phyloP scores from a whole-genome alignment of 35 echinoderm and acorn worm genomes.

The Patiria miniata region DNA sequence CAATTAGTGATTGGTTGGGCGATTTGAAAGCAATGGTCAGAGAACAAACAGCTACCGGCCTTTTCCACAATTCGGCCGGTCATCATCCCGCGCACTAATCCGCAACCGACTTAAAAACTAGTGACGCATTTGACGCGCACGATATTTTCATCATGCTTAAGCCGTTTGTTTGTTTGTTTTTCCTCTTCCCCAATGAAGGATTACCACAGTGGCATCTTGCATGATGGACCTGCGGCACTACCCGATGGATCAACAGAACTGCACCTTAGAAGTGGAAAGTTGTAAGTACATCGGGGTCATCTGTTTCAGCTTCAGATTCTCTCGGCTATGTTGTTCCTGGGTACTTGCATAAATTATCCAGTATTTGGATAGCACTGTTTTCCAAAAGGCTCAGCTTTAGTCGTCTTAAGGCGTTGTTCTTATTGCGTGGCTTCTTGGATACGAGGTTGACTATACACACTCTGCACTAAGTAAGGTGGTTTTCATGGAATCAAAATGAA shows the following conservation, averaged over 20 bases:
- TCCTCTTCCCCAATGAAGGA: slow-evolving; percentile 46
- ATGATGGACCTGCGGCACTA: slow-evolving; percentile 97
- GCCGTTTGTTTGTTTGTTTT: slow-evolving; percentile 21
- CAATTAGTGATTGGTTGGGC: too few relatives aligned
- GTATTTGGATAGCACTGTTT: too few relatives aligned
- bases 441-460: too few relatives aligned
- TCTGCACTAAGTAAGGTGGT: too few relatives aligned
- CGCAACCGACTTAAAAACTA: background rate
- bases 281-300: slow-evolving; percentile 72
- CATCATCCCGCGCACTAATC: background rate
- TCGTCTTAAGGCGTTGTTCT: too few relatives aligned
- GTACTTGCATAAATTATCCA: background rate
- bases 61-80: too few relatives aligned
- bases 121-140: background rate
- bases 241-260: slow-evolving; percentile 97
- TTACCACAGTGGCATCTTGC: slow-evolving; percentile 93
- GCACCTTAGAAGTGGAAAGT: slow-evolving; percentile 96
- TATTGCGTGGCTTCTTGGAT: too few relatives aligned
- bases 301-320: background rate
- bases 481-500: too few relatives aligned
- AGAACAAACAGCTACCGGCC: too few relatives aligned
- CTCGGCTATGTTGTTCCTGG: background rate
- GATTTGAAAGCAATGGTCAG: too few relatives aligned
- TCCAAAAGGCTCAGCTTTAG: too few relatives aligned
- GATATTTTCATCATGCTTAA: background rate